Percentiles rank a stretch among this genome's conserved stretches.
phyloP scores from a whole-genome alignment of 2,113 vertebrate genomes.

The Paramormyrops kingsleyae region DNA sequence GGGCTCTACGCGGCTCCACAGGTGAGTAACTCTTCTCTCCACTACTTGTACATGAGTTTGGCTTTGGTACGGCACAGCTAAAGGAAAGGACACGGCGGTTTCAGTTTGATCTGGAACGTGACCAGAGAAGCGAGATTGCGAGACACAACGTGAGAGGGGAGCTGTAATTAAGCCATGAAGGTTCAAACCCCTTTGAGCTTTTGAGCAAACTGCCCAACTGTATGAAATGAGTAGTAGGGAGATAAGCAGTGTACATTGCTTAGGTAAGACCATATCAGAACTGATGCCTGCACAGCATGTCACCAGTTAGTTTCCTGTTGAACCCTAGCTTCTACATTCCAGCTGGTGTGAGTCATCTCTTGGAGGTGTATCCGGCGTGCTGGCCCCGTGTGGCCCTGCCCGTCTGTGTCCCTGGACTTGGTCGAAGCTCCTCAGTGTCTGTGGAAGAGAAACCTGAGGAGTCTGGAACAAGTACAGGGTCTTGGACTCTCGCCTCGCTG shows the following conservation, averaged over 20 bases:
- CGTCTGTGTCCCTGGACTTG: slow-evolving; percentile 64
- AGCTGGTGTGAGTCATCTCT: slow-evolving; percentile 9
- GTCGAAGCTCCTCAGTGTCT: slow-evolving; percentile 68
- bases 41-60: neutral
- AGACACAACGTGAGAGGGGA: no score
- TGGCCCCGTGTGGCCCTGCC: neutral
- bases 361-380: neutral
- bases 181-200: neutral
- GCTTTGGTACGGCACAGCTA: neutral
- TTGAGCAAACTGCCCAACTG: neutral
- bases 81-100: neutral
- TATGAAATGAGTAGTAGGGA: neutral
- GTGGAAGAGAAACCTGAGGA: slow-evolving; percentile 49
- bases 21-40: slow-evolving; percentile 40
- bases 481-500: slow-evolving; percentile 29
- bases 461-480: slow-evolving; percentile 64
- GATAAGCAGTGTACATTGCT: neutral
- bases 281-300: neutral
- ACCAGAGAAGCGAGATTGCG: neutral
- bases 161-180: neutral
- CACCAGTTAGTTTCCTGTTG: neutral
- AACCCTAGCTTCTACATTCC: neutral
- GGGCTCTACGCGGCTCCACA: slow-evolving; percentile 43
- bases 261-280: neutral
- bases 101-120: neutral